A percentile compares a stretch with the other conserved stretches of the same genome.
Conservation (phyloP, 2,113 vertebrate species). For the Megatriorchis doriae region DNA sequence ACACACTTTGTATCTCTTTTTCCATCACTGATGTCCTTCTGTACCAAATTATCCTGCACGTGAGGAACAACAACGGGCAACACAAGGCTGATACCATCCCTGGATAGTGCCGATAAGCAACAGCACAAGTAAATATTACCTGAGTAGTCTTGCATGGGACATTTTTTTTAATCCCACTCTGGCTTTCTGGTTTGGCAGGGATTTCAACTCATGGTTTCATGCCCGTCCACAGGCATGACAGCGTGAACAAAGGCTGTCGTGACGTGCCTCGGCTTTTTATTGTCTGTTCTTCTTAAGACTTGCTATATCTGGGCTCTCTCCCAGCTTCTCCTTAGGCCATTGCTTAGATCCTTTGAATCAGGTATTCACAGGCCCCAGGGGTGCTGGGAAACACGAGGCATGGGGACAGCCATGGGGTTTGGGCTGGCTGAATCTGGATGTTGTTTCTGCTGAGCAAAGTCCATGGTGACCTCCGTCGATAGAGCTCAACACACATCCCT, state of each 20-base stretch:
- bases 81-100: neutral
- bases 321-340: neutral
- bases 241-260: neutral
- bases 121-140: neutral
- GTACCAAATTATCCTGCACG: neutral
- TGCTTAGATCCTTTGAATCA: neutral
- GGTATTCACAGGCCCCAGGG: neutral
- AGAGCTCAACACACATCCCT: rapidly evolving
- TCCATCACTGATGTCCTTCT: neutral
- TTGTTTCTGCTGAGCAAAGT: neutral
- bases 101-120: rapidly evolving
- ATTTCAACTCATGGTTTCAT: neutral
- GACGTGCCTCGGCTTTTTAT: neutral
- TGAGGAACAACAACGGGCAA: rapidly evolving
- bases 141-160: neutral
- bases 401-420: neutral
- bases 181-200: neutral
- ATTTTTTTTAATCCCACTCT: neutral
- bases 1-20: neutral
- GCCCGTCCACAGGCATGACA: neutral
- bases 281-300: neutral
- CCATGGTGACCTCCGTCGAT: neutral
- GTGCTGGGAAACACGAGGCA: neutral
- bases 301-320: neutral
- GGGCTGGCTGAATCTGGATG: neutral